Evolutionary conservation across 2,888 invertebrate genomes (phyloP), one percentile per base, ranked within the genome.

Genomic region (Agrenia bidenticulata): DNA sequence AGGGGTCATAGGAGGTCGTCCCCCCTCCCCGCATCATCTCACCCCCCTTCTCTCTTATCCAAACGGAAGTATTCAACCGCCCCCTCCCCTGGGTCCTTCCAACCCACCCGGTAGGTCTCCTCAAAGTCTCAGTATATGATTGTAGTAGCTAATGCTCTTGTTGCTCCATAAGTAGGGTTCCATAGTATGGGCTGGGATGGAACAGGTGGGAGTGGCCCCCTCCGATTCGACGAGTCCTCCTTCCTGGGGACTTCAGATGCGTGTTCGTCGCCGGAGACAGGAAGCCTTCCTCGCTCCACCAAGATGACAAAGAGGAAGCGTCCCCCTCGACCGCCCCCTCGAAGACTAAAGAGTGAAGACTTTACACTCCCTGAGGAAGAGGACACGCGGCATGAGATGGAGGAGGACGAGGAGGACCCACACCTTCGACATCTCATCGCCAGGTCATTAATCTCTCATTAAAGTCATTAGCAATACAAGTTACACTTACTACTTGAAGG

Each of bases 251-350:
- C 75, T 19, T 73, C 73, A 4, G 75, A 75, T 64, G 75, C 73
- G 63, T 72, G 73, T 64, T 75, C 75, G 59, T 75, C 75, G 56
- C 75, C 75, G 61, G 75, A 75, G 71, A 73, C 73, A 42, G 73
- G 73, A 66, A 19, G 19, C 11, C 72, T 75, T 70, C 75, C 75
- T 63, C 64, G 75, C 66, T 69, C 73, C 60, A 67, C 67, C 56
- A 75, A 75, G 72, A 56, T 75, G 72, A 73, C 73, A 66, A 75
- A 75, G 69, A 65, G 75, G 69, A 75, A 75, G 67, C 62, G 75
- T 64, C 73, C 75, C 60, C 75, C 75, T 56, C 63, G 75, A 61
- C 75, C 75, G 55, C 75, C 75, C 51, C 75, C 75, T 24, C 60
- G 75, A 64, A 64, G 73, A 63, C 75, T 75, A 63, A 75, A 75